Base-by-base conservation (phyloP, 2,888 invertebrate genomes). In the Incurvaria masculella region DNA sequence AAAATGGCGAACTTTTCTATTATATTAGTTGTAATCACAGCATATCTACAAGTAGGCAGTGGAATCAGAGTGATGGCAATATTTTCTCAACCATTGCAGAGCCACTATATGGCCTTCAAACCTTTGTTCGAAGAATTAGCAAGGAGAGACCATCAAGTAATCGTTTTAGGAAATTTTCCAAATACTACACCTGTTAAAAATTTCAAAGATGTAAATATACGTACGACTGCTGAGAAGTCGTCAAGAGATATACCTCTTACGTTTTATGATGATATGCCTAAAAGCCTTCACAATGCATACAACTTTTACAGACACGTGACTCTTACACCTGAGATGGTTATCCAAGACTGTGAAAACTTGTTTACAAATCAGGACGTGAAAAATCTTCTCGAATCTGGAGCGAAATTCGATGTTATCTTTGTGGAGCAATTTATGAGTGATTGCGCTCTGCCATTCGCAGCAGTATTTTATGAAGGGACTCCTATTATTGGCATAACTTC, bases 91-190 rank as follows among this genome's bases (percentile, higher is more conserved):
- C 75, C 79, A 0, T 80, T 84, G 0, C 78, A 76, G 49, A 87
- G 87, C 52, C 88, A 88, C 60, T 87, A 85, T 55, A 78, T 81
- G 57, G 82, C 85, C 1, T 84, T 83, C 54, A 68, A 79, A 51
- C 75, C 79, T 0, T 62, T 87, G 11, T 64, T 87, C 38, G 73
- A 71, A 11, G 82, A 79, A 51, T 60, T 88, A 42, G 81, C 82
- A 0, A 58, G 60, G 16, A 71, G 76, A 10, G 87, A 86, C 0
- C 86, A 88, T 54, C 68, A 81, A 6, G 64, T 88, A 0, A 85
- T 85, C 1, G 83, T 86, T 10, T 68, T 86, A 6, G 84, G 83
- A 11, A 80, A 81, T 58, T 86, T 80, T 53, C 81, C 83, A 1
- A 66, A 70, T 46, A 60, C 65, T 10, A 58, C 68, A 33, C 65